These are phyloP conservation scores for Cryptophagus acutangulus DNA, from an alignment of 2,888 invertebrate species.

Conservation along the genomic window DNA sequence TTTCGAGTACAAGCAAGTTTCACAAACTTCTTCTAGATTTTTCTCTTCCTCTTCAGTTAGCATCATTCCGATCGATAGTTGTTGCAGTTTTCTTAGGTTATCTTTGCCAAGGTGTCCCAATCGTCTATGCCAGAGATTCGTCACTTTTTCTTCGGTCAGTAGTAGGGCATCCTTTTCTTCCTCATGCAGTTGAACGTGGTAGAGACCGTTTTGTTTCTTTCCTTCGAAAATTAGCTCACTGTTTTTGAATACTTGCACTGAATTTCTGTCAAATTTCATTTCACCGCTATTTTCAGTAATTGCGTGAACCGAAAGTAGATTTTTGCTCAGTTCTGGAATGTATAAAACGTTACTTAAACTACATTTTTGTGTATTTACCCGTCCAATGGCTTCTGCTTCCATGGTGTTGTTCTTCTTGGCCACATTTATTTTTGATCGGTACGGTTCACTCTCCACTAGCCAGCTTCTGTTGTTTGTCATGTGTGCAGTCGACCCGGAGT, in stretches of 20 bases:
- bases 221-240: constrained; percentile 19
- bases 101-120: not conserved
- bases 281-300: constrained; percentile 30
- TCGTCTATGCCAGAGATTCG: constrained; percentile 1
- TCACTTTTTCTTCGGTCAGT: too few relatives aligned
- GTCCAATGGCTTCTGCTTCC: constrained; percentile 13
- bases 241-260: constrained; percentile 22
- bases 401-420: constrained; percentile 18
- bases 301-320: constrained; percentile 31
- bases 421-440: constrained; percentile 14
- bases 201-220: constrained; percentile 18
- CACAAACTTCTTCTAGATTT: constrained; percentile 18
- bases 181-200: constrained; percentile 8
- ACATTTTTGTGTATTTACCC: constrained; percentile 12
- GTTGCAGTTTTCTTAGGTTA: not conserved
- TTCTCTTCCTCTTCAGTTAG: constrained; percentile 1
- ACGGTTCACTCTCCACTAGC: constrained; percentile 6
- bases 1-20: constrained; percentile 7
- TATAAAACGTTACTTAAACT: constrained; percentile 25
- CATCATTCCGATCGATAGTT: not conserved
- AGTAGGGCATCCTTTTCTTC: not conserved
- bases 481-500: constrained; percentile 17
- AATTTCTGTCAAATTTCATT: constrained; percentile 25
- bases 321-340: constrained; percentile 31
- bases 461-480: constrained; percentile 13